phyloP scores from a whole-genome alignment of 2,888 invertebrate species.

The Ichneumoninae sp. region DNA sequence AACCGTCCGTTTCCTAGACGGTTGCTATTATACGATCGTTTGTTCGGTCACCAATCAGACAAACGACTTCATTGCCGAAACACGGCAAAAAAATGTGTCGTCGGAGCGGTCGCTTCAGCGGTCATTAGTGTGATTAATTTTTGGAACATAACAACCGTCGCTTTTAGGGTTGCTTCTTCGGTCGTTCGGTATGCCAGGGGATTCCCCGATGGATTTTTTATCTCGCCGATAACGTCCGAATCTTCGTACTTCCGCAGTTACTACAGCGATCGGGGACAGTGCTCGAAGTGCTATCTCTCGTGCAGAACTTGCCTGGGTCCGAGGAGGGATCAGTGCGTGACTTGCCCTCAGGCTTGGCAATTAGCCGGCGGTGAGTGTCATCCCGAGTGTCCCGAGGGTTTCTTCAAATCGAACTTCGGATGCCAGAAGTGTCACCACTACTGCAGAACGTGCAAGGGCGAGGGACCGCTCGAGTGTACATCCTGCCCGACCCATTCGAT shows the following conservation, averaged over 20 bases:
- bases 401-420: slow-evolving; percentile 92
- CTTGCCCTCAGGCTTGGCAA: slow-evolving; percentile 92
- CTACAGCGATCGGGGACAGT: slow-evolving; percentile 93
- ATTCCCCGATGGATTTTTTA: background rate
- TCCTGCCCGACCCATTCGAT: slow-evolving; percentile 90
- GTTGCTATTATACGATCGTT: too few species aligned
- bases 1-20: too few species aligned
- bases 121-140: too few species aligned
- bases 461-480: slow-evolving; percentile 90
- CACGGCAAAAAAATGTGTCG: too few species aligned
- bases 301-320: slow-evolving; percentile 95
- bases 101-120: too few species aligned
- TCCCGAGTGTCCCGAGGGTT: slow-evolving; percentile 94
- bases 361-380: slow-evolving; percentile 94
- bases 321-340: slow-evolving; percentile 93
- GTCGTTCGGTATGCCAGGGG: too few species aligned
- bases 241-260: slow-evolving; percentile 86
- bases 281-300: slow-evolving; percentile 93
- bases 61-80: too few species aligned
- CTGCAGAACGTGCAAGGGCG: slow-evolving; percentile 94
- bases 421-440: slow-evolving; percentile 96
- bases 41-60: too few species aligned
- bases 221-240: background rate
- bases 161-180: too few species aligned
- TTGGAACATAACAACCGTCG: too few species aligned